Percentiles rank a stretch among this genome's conserved stretches.
These are phyloP conservation scores for Equus przewalskii DNA, from an alignment of 2,113 vertebrate genomes.

Conservation along the genomic window DNA sequence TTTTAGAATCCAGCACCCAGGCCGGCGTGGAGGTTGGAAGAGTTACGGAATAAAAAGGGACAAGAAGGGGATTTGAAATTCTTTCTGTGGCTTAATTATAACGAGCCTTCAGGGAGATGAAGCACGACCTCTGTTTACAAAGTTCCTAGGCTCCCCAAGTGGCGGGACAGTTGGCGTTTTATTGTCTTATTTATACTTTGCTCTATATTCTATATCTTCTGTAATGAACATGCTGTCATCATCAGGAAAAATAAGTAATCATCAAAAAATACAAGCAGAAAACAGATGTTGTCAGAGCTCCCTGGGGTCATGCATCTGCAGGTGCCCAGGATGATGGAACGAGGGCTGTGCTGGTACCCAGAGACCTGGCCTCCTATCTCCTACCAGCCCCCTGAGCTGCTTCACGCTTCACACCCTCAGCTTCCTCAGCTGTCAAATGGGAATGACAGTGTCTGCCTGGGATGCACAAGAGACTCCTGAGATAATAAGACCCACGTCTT, in stretches of 20 bases:
- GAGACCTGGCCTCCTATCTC: not conserved
- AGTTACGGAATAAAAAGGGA: not conserved
- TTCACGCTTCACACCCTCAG: not conserved
- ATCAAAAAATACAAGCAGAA: not conserved
- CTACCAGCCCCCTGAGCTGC: rapidly evolving
- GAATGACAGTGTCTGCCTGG: not conserved
- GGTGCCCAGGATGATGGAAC: rapidly evolving
- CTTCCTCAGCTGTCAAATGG: not conserved
- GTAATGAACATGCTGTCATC: not conserved
- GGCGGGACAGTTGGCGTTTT: rapidly evolving
- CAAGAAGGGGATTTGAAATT: not conserved
- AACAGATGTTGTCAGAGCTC: not conserved
- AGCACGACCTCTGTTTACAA: rapidly evolving
- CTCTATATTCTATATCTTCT: not conserved
- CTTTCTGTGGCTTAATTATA: not conserved
- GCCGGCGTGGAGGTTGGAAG: rapidly evolving
- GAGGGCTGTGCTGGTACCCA: rapidly evolving
- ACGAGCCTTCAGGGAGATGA: not conserved
- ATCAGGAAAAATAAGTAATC: not conserved
- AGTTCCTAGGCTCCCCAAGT: rapidly evolving
- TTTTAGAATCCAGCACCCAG: rapidly evolving
- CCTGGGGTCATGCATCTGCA: rapidly evolving
- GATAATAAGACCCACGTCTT: not conserved
- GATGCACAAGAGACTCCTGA: too few relatives aligned
- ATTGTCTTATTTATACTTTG: not conserved